A percentile compares a stretch with the other conserved stretches of the same genome.
Conservation (phyloP, 2,797 vertebrate genomes). For the Syndactyla subalaris region DNA sequence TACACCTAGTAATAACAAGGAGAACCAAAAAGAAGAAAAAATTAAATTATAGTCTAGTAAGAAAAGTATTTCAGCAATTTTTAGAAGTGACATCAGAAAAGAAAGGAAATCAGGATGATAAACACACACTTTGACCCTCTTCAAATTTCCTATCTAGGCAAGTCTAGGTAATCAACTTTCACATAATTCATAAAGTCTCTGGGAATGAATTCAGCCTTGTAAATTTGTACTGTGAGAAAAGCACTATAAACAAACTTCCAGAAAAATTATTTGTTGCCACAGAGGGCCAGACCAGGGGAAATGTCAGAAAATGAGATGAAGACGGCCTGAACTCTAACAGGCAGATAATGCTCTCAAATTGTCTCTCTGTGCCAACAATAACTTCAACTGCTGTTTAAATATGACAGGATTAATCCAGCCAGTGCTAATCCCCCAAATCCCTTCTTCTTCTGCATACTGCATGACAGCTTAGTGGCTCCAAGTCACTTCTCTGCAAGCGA, state of each 20-base stretch:
- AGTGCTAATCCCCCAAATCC: constrained; percentile 5
- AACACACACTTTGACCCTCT: not conserved
- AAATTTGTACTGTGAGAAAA: not conserved
- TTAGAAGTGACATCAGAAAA: not conserved
- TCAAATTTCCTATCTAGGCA: not conserved
- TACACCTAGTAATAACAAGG: not conserved
- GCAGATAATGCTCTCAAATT: constrained; percentile 28
- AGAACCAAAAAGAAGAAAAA: not conserved
- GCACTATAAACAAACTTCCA: not conserved
- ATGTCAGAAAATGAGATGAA: not conserved
- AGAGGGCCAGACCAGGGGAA: not conserved
- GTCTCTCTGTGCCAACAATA: not conserved
- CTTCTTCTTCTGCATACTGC: not conserved
- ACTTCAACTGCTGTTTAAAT: constrained; percentile 17
- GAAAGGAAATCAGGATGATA: not conserved
- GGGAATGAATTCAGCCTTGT: not conserved
- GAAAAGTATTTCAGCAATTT: not conserved
- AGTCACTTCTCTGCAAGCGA: not conserved
- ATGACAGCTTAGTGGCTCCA: not conserved
- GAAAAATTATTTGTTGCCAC: not conserved
- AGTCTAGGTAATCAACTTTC: not conserved
- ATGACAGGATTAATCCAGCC: not conserved
- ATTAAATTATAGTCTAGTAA: not conserved
- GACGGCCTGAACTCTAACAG: not conserved
- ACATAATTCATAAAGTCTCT: not conserved